A percentile compares a stretch with the other conserved stretches of the same genome.
Evolutionary conservation across 2,888 invertebrate genomes (phyloP).

Genomic region (Parnassius mnemosyne): DNA sequence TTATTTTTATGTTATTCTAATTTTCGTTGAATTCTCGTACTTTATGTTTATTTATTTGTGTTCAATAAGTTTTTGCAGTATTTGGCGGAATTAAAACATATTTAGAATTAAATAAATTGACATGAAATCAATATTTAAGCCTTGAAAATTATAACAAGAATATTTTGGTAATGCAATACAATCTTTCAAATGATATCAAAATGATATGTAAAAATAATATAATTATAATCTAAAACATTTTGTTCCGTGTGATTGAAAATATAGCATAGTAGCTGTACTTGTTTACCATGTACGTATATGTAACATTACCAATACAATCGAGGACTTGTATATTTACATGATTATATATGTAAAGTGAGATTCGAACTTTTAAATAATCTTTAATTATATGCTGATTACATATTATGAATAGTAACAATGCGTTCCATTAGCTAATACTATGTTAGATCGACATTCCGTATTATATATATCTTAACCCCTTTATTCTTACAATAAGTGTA

Average conservation of each 20-base stretch:
- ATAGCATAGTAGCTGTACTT: too few relatives aligned
- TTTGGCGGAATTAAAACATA: too few relatives aligned
- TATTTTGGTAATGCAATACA: too few relatives aligned
- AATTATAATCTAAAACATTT: too few relatives aligned
- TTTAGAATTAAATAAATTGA: too few relatives aligned
- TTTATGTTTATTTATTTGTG: slow-evolving; percentile 29
- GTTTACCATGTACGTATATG: too few relatives aligned
- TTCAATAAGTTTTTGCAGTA: neutral
- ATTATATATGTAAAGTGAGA: neutral
- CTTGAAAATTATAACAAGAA: too few relatives aligned
- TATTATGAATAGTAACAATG: neutral
- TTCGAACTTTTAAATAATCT: neutral
- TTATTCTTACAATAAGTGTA: too few relatives aligned
- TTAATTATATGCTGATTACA: neutral
- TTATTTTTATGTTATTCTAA: slow-evolving; percentile 30
- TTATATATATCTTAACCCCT: neutral
- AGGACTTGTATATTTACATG: neutral
- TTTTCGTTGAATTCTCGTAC: slow-evolving; percentile 48
- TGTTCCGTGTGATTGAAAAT: too few relatives aligned
- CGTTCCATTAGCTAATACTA: neutral
- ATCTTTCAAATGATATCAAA: too few relatives aligned
- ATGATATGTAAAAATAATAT: too few relatives aligned
- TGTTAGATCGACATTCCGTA: neutral
- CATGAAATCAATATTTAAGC: too few relatives aligned
- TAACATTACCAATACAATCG: neutral